A percentile compares a stretch with the other conserved stretches of the same genome.
phyloP scores from a whole-genome alignment of 2,797 vertebrate genomes.

The Labroides dimidiatus region DNA sequence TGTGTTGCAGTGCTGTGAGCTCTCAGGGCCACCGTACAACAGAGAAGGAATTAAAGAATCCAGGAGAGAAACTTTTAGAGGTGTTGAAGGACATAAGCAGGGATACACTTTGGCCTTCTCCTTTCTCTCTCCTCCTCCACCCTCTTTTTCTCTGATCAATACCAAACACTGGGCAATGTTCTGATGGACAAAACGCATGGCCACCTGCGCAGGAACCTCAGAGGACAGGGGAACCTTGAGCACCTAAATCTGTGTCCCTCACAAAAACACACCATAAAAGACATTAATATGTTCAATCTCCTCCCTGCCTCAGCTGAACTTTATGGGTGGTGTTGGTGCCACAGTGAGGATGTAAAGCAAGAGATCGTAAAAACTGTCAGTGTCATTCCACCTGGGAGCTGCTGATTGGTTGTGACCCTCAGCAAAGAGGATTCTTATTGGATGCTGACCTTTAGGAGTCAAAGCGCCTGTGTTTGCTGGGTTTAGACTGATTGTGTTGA shows the following conservation, averaged over 20 bases:
- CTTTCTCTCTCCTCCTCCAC: neutral
- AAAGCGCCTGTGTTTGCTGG: conserved; percentile 4
- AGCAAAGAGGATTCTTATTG: conserved; percentile 46
- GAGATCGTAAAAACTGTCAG: conserved; percentile 37
- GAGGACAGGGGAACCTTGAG: conserved; percentile 40
- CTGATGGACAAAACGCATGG: conserved; percentile 14
- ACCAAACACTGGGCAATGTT: conserved; percentile 31
- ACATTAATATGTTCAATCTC: conserved; percentile 45
- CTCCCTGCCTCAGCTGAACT: conserved; percentile 12
- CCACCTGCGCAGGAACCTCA: neutral
- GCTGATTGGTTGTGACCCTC: conserved; percentile 67
- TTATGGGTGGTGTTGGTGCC: conserved; percentile 40
- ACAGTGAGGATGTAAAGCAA: conserved; percentile 21
- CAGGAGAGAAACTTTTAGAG: conserved; percentile 25
- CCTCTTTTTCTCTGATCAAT: conserved; percentile 11
- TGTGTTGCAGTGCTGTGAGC: too few species aligned
- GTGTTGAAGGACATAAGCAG: conserved; percentile 28
- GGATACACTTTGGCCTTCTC: conserved; percentile 1
- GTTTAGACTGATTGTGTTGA: conserved; percentile 15
- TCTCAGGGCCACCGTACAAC: too few species aligned
- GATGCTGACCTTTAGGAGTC: conserved; percentile 51
- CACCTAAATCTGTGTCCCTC: conserved; percentile 24
- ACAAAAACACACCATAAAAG: conserved; percentile 43
- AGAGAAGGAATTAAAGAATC: conserved; percentile 24
- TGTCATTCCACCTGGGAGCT: conserved; percentile 21